Conservation (phyloP, 2,797 vertebrate species). For the Sternotherus odoratus region DNA sequence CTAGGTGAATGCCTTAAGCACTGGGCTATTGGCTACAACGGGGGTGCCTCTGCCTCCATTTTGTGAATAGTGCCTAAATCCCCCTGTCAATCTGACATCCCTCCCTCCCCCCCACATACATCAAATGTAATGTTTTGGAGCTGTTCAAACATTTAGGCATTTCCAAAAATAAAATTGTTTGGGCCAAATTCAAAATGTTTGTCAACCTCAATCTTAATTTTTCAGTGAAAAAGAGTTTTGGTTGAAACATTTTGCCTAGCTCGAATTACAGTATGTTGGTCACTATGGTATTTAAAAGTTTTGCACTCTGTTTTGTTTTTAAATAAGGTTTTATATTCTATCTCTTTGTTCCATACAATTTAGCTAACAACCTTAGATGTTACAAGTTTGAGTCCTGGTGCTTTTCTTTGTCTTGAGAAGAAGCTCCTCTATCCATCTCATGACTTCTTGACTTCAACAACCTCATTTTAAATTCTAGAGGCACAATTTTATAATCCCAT, state of each 20-base stretch:
- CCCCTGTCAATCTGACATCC: too few species aligned
- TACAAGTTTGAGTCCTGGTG: not conserved
- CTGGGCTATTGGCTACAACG: not conserved
- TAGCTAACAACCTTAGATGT: not conserved
- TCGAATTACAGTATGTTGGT: not conserved
- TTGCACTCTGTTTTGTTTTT: not conserved
- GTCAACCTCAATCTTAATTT: too few species aligned
- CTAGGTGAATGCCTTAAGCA: not conserved
- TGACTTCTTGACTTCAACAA: not conserved
- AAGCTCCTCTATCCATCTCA: not conserved
- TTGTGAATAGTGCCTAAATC: too few species aligned
- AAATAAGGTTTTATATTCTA: not conserved
- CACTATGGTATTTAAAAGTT: not conserved
- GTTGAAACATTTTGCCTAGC: too few species aligned
- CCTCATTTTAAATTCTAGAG: not conserved
- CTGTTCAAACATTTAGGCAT: too few species aligned
- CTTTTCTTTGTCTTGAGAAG: not conserved
- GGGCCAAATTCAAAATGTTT: too few species aligned
- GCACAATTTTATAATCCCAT: fast-evolving
- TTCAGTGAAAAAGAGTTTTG: too few species aligned
- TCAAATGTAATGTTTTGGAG: too few species aligned
- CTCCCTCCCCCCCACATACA: too few species aligned
- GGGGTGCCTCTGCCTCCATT: too few species aligned
- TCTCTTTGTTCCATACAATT: not conserved
- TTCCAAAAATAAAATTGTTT: too few species aligned